Percentiles rank a stretch among this genome's conserved stretches.
Evolutionary conservation across 2,113 vertebrate species (phyloP).

Genomic region (Passer domesticus): DNA sequence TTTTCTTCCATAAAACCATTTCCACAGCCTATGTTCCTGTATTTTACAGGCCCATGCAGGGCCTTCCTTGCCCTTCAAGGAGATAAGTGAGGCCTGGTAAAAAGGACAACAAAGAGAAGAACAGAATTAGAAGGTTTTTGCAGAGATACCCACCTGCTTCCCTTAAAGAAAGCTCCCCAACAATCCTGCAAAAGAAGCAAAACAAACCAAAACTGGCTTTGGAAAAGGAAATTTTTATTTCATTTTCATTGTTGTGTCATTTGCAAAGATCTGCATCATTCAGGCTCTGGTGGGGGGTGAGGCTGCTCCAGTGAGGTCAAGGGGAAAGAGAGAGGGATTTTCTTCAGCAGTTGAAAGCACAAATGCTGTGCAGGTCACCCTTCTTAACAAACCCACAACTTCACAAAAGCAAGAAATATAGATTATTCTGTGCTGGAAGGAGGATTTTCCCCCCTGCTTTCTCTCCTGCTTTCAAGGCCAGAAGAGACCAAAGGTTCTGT

Average conservation of each 20-base stretch:
- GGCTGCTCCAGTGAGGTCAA: not conserved
- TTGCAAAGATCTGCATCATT: not conserved
- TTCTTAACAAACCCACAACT: not conserved
- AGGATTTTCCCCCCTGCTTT: not conserved
- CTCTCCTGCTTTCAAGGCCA: not conserved
- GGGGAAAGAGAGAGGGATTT: not conserved
- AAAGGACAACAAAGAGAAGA: constrained; percentile 18
- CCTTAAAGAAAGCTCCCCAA: constrained; percentile 45
- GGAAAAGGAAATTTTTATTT: not conserved
- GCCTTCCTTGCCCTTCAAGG: not conserved
- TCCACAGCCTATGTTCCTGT: not conserved
- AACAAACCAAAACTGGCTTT: not conserved
- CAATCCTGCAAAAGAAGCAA: not conserved
- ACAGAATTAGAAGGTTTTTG: constrained; percentile 13
- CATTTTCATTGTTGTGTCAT: not conserved
- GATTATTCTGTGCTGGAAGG: not conserved
- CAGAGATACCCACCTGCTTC: constrained; percentile 42
- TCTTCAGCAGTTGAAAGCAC: not conserved
- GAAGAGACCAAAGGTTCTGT: not conserved
- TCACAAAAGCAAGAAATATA: not conserved
- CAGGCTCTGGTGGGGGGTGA: not conserved
- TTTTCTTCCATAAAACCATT: not conserved
- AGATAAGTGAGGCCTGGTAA: not conserved
- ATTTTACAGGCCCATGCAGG: not conserved
- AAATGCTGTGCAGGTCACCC: not conserved